Conservation (phyloP, 2,888 invertebrate species). For the Melitaea athalia region DNA sequence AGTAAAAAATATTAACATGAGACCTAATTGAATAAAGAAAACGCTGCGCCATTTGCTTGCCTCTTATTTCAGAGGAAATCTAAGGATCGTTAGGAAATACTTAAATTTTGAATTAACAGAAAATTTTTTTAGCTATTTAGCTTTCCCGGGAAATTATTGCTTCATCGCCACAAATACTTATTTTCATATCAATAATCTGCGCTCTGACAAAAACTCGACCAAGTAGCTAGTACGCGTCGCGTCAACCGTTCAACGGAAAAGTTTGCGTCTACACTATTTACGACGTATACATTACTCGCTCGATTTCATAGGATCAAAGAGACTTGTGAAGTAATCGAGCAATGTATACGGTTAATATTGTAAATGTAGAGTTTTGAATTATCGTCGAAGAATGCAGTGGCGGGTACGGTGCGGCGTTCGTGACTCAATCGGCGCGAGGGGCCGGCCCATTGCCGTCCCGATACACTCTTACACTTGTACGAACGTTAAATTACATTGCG, state of each 20-base stretch:
- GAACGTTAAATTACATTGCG: slow-evolving; percentile 45
- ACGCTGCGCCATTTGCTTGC: background rate
- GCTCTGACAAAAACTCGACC: slow-evolving; percentile 40
- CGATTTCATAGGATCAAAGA: background rate
- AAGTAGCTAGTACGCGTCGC: slow-evolving; percentile 28
- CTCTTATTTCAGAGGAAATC: too few species aligned
- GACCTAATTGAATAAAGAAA: slow-evolving; percentile 10
- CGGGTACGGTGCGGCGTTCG: slow-evolving; percentile 60
- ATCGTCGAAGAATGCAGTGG: slow-evolving; percentile 53
- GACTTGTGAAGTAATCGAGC: slow-evolving; percentile 41
- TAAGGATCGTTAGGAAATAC: too few species aligned
- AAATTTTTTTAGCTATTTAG: background rate
- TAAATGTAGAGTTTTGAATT: slow-evolving; percentile 46
- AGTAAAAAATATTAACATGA: background rate
- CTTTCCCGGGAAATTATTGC: slow-evolving; percentile 26
- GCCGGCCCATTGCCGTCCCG: slow-evolving; percentile 56
- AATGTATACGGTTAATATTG: slow-evolving; percentile 46
- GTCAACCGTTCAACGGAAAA: slow-evolving; percentile 16
- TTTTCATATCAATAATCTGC: slow-evolving; percentile 41
- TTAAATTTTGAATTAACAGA: background rate
- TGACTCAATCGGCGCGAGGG: slow-evolving; percentile 64
- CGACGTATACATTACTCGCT: slow-evolving; percentile 39
- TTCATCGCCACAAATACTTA: slow-evolving; percentile 35
- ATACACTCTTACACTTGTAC: slow-evolving; percentile 44
- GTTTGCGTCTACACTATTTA: background rate